Percentiles rank a stretch among this genome's conserved stretches.
These are phyloP conservation scores for Paraescarpia echinospica DNA, from an alignment of 1,140 invertebrate genomes.

Conservation along the genomic window DNA sequence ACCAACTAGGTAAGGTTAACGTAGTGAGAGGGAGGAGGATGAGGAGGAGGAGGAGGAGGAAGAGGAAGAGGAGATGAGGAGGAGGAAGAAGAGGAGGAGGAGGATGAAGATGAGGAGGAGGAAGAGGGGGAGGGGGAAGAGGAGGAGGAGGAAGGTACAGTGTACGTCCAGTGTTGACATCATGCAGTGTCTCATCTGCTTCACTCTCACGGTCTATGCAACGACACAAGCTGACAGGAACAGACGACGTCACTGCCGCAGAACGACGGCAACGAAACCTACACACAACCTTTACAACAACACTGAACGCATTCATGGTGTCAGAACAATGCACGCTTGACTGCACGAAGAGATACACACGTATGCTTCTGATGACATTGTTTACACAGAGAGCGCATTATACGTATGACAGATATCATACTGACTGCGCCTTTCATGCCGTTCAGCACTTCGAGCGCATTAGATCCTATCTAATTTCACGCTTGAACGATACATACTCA, in stretches of 20 bases:
- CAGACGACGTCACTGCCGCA: neutral
- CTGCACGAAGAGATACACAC: neutral
- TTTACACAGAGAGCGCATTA: neutral
- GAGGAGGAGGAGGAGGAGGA: too few relatives aligned
- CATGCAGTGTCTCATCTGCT: too few relatives aligned
- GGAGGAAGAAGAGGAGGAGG: too few relatives aligned
- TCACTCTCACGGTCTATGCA: neutral
- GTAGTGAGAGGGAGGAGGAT: too few relatives aligned
- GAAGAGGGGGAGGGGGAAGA: too few relatives aligned
- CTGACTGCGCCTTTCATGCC: neutral
- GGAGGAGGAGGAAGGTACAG: too few relatives aligned
- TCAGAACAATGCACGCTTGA: neutral
- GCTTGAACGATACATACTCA: neutral
- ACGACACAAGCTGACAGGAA: neutral
- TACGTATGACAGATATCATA: neutral
- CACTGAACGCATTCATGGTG: neutral
- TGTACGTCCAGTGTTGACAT: too few relatives aligned
- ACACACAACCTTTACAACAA: neutral
- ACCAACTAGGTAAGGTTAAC: too few relatives aligned
- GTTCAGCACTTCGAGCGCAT: neutral
- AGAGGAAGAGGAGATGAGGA: too few relatives aligned
- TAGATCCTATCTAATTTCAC: neutral
- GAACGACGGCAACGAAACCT: neutral
- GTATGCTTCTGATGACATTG: neutral
- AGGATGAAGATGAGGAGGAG: too few relatives aligned